Evolutionary conservation across 2,113 vertebrate genomes (phyloP), one percentile per base, ranked within the genome.

Genomic region (Crotalus tigris): DNA sequence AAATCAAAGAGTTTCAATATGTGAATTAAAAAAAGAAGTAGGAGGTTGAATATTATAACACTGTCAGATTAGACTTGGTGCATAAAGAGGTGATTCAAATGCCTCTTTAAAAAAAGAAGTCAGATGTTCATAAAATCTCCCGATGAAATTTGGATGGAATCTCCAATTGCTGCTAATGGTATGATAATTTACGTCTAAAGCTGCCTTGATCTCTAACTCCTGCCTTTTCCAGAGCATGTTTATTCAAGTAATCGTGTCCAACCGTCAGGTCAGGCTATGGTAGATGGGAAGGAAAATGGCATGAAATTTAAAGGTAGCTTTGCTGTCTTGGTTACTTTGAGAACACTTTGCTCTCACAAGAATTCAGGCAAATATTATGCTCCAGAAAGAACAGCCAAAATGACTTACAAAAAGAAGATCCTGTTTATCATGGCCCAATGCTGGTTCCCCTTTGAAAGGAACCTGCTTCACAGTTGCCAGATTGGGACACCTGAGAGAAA

Each of bases 1-100:
- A 90, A 94, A 95, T 97, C 94, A 95, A 97, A 96, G 92, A 54
- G 29, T 96, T 98, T 97, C 97, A 97, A 97, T 96, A 96, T 94
- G 95, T 96, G 97, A 95, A 96, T 96, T n/a, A 44, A 94, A 96
- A 95, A 95, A 97, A 96, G 49, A 91, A 81, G 85, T 81, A 93
- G 91, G 95, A 97, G 94, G 91, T 92, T 96, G 95, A 92, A 93
- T 96, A 93, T 94, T 64, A 93, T 95, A 96, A 96, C 96, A 94
- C 97, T 97, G 96, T 95, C 95, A 93, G 69, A 7, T 51, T 93
- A 93, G 91, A 85, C 88, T 94, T 95, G 88, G 85, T 61, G 55
- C 90, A 94, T 94, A 94, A 97, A 95, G 94, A 93, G 95, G n/a
- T 87, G 96, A 95, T 96, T 97, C 97, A 95, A 92, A 94, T 91